Conservation (phyloP, 2,888 invertebrate genomes). For the Neria commutata region DNA sequence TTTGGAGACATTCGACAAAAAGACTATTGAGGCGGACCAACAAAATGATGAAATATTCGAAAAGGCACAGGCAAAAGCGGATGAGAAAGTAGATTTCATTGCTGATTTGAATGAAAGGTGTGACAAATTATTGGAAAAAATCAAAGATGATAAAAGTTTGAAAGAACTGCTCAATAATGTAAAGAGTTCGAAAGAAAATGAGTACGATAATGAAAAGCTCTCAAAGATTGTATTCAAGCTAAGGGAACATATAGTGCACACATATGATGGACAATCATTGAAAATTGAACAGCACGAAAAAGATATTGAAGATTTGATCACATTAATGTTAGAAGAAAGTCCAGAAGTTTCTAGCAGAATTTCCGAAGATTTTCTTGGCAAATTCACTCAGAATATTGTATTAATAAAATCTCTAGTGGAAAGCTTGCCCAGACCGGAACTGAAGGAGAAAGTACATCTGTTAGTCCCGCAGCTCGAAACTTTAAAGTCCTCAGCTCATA, state of each 20-base stretch:
- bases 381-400: constrained; percentile 35
- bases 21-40: neutral
- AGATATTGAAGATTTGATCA: constrained; percentile 34
- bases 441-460: constrained; percentile 30
- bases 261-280: constrained; percentile 43
- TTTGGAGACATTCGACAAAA: neutral
- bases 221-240: constrained; percentile 47
- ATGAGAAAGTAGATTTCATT: no score
- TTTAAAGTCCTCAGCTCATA: constrained; percentile 34
- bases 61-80: no score
- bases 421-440: constrained; percentile 28
- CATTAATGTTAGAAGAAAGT: constrained; percentile 29
- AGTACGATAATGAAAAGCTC: constrained; percentile 31
- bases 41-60: no score
- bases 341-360: constrained; percentile 32
- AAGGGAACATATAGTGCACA: constrained; percentile 53
- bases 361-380: constrained; percentile 24
- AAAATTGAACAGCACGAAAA: constrained; percentile 27
- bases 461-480: constrained; percentile 34
- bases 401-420: constrained; percentile 28
- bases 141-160: constrained; percentile 7
- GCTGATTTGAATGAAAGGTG: neutral
- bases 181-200: constrained; percentile 30
- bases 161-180: constrained; percentile 17
- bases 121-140: neutral